phyloP scores from a whole-genome alignment of 2,888 invertebrate genomes.

The Plutella xylostella region DNA sequence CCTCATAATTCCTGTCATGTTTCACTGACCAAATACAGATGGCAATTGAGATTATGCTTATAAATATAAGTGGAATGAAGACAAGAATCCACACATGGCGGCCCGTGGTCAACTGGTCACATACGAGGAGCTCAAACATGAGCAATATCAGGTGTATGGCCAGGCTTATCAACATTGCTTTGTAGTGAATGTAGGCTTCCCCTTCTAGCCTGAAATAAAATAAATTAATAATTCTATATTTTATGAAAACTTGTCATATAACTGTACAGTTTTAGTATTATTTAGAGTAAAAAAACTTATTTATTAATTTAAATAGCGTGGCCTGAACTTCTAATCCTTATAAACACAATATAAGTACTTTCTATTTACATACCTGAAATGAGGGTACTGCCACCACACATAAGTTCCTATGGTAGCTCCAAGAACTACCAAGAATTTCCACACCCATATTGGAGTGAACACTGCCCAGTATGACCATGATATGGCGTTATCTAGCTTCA shows the following conservation, averaged over 20 bases:
- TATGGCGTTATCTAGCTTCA: slow-evolving; percentile 88
- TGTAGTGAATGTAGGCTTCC: slow-evolving; percentile 97
- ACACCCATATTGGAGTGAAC: slow-evolving; percentile 97
- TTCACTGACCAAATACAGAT: slow-evolving; percentile 99
- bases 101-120: slow-evolving; percentile 91
- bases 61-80: slow-evolving; percentile 96
- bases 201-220: slow-evolving; percentile 83
- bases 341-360: too few relatives aligned
- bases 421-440: slow-evolving; percentile 92
- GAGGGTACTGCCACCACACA: slow-evolving; percentile 97
- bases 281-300: neutral
- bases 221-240: slow-evolving; percentile 10
- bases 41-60: slow-evolving; percentile 96
- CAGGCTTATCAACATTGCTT: slow-evolving; percentile 96
- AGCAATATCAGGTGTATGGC: slow-evolving; percentile 93
- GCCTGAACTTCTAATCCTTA: too few relatives aligned
- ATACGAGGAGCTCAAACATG: slow-evolving; percentile 96
- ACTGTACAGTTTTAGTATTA: neutral
- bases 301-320: neutral
- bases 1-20: slow-evolving; percentile 97
- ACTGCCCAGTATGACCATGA: slow-evolving; percentile 97
- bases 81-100: slow-evolving; percentile 91
- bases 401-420: slow-evolving; percentile 94
- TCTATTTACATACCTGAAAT: slow-evolving; percentile 78
- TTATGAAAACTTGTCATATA: neutral